phyloP scores from a whole-genome alignment of 1,140 invertebrate genomes.

The Aphaenogaster floridana region DNA sequence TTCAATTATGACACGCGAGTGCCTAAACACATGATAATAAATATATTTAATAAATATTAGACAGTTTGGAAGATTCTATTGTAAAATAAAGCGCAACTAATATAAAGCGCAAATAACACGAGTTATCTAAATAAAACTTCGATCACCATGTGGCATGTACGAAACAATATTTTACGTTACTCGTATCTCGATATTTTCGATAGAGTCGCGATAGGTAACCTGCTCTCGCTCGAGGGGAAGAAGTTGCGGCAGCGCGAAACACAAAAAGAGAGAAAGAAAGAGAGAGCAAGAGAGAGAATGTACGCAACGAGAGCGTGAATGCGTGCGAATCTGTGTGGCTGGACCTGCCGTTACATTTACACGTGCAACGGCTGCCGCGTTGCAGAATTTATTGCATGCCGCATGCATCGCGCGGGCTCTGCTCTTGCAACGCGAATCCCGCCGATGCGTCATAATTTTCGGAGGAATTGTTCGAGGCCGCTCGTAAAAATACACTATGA shows the following conservation, averaged over 20 bases:
- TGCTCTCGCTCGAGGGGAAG: conserved; percentile 37
- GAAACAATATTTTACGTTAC: neutral
- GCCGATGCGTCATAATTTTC: conserved; percentile 69
- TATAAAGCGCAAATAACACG: neutral
- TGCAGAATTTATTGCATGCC: conserved; percentile 62
- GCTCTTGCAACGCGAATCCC: conserved; percentile 56
- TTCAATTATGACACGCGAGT: neutral
- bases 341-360: conserved; percentile 35
- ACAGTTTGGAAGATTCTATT: neutral
- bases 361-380: conserved; percentile 54
- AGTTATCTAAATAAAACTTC: conserved; percentile 2
- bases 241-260: conserved; percentile 14
- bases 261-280: conserved; percentile 18
- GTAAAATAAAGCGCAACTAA: neutral
- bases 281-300: conserved; percentile 9
- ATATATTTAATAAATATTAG: neutral
- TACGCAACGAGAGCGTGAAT: neutral
- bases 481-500: conserved; percentile 32
- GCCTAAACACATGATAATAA: neutral
- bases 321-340: conserved; percentile 31
- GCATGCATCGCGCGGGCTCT: neutral
- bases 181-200: conserved; percentile 19
- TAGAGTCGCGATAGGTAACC: conserved; percentile 37
- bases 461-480: conserved; percentile 64
- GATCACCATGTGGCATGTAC: neutral